phyloP scores from a whole-genome alignment of 2,888 invertebrate species.

The Hemicrepidius hirtus region DNA sequence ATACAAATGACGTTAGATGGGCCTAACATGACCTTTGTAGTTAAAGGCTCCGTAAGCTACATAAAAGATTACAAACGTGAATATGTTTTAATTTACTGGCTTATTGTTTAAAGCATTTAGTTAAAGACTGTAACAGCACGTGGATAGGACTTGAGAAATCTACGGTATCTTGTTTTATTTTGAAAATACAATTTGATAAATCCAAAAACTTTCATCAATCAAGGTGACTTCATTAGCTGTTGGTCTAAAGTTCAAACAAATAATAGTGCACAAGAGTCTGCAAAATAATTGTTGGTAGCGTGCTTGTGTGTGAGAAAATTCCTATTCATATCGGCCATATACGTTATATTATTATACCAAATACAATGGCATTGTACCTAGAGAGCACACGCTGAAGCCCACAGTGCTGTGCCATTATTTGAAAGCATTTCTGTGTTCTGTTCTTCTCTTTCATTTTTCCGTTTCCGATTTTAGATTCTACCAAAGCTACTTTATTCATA shows the following conservation, averaged over 20 bases:
- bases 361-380: conserved; percentile 34
- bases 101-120: too few species aligned
- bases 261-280: not conserved
- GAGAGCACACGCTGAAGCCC: conserved; percentile 21
- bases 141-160: too few species aligned
- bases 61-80: too few species aligned
- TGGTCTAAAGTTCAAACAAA: not conserved
- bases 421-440: conserved; percentile 48
- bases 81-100: too few species aligned
- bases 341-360: not conserved
- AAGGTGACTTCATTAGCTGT: not conserved
- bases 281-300: not conserved
- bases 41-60: too few species aligned
- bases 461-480: conserved; percentile 30
- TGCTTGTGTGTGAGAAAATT: not conserved
- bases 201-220: too few species aligned
- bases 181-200: too few species aligned
- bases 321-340: conserved; percentile 23
- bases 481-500: conserved; percentile 31
- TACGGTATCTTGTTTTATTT: too few species aligned
- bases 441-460: conserved; percentile 41
- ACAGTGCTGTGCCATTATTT: conserved; percentile 42
- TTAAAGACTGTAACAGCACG: too few species aligned
- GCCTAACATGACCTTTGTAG: too few species aligned
- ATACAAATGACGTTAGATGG: too few species aligned